phyloP scores from a whole-genome alignment of 2,113 vertebrate genomes.

The Lasiurus borealis region DNA sequence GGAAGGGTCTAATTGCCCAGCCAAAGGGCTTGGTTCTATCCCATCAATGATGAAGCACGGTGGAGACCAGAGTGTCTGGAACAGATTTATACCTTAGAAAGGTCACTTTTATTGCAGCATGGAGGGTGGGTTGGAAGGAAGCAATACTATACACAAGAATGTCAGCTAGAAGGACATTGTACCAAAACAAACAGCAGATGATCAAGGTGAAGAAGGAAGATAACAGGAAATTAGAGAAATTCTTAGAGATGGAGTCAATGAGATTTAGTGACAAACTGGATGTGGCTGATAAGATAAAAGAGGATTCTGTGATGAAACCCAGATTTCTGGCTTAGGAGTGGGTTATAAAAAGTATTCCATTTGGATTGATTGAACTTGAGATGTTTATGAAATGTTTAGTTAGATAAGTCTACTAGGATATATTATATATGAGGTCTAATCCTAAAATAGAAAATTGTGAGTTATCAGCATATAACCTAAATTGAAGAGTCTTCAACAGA shows the following conservation, averaged over 20 bases:
- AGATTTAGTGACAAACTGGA: not conserved
- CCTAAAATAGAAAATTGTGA: conserved; percentile 37
- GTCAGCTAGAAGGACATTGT: not conserved
- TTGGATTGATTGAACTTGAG: not conserved
- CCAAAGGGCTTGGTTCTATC: not conserved
- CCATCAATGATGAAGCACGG: not conserved
- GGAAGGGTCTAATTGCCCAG: not conserved
- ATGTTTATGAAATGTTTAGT: not conserved
- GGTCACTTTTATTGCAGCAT: not conserved
- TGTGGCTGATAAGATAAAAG: not conserved
- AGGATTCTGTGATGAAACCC: not conserved
- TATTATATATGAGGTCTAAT: not conserved
- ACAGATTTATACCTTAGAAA: not conserved
- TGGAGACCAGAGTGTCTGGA: not conserved
- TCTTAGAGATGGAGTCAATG: not conserved
- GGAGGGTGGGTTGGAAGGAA: not conserved
- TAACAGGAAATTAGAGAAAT: not conserved
- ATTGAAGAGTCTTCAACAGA: not conserved
- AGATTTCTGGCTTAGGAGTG: conserved; percentile 23
- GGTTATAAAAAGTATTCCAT: not conserved
- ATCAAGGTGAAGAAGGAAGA: not conserved
- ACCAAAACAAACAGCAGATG: not conserved
- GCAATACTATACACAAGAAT: not conserved
- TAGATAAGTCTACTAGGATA: not conserved
- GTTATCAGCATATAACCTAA: not conserved